These are phyloP conservation scores for Agrochola circellaris DNA, from an alignment of 2,888 invertebrate genomes.

Conservation along the genomic window DNA sequence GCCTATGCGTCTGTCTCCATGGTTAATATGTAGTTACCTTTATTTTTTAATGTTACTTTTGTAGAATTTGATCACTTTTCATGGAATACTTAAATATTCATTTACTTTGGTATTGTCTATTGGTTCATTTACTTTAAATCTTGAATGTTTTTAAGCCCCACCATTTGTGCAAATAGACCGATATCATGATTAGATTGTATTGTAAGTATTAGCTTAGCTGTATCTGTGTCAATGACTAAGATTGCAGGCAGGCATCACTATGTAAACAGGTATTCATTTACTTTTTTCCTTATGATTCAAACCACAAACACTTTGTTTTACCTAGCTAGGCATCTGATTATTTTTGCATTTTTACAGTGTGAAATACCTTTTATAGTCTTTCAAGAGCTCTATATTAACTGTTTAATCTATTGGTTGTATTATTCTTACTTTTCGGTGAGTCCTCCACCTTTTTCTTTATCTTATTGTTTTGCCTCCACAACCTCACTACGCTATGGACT, in stretches of 20 bases:
- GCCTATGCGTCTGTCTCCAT: constrained; percentile 9
- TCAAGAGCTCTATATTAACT: background rate
- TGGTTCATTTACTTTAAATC: background rate
- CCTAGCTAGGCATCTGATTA: constrained; percentile 21
- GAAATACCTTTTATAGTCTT: background rate
- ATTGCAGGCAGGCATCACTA: constrained; percentile 34
- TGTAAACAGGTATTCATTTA: constrained; percentile 33
- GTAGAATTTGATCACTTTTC: background rate
- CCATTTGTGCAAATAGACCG: constrained; percentile 26
- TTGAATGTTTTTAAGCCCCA: background rate
- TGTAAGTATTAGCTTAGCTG: constrained; percentile 22
- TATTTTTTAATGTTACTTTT: background rate
- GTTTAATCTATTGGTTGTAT: background rate
- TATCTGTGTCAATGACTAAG: constrained; percentile 54
- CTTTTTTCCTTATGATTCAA: constrained; percentile 57
- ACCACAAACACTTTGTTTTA: constrained; percentile 20
- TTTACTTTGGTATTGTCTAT: background rate
- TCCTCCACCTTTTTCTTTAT: background rate
- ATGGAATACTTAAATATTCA: background rate
- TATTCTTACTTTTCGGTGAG: background rate
- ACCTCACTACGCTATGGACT: background rate
- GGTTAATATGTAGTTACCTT: no score
- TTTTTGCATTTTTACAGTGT: constrained; percentile 2
- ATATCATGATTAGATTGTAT: constrained; percentile 37
- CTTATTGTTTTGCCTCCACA: background rate